A percentile compares a stretch with the other conserved stretches of the same genome.
Evolutionary conservation across 2,888 invertebrate genomes (phyloP).

Genomic region (Helleia helle): DNA sequence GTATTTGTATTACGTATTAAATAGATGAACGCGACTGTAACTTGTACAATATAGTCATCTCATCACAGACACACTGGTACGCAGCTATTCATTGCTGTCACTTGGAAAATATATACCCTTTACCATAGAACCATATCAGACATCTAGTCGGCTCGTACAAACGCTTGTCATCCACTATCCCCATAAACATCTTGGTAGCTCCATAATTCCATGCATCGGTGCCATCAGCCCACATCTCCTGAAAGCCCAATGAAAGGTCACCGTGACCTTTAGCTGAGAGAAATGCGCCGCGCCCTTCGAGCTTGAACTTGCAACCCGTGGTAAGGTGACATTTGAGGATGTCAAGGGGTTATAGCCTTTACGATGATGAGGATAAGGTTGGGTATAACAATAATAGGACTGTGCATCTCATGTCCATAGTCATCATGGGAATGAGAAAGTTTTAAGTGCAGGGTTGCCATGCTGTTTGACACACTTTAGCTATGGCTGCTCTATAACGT

Average conservation of each 20-base stretch:
- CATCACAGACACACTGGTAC: too few relatives aligned
- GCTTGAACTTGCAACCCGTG: constrained; percentile 40
- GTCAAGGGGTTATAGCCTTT: background rate
- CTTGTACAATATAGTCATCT: too few relatives aligned
- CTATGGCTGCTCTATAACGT: too few relatives aligned
- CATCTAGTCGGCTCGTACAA: too few relatives aligned
- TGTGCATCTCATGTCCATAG: constrained; percentile 1
- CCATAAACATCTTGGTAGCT: too few relatives aligned
- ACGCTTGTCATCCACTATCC: too few relatives aligned
- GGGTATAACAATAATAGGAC: background rate
- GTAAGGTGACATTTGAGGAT: background rate
- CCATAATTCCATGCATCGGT: background rate
- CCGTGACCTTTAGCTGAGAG: constrained; percentile 25
- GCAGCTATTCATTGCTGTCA: too few relatives aligned
- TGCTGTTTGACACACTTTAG: background rate
- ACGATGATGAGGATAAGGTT: background rate
- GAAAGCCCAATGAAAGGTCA: constrained; percentile 24
- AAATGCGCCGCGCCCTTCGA: constrained; percentile 41
- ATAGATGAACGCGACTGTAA: too few relatives aligned
- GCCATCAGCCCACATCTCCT: constrained; percentile 3
- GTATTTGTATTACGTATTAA: too few relatives aligned
- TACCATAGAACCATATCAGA: too few relatives aligned
- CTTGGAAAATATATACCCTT: too few relatives aligned
- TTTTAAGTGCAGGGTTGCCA: constrained; percentile 5
- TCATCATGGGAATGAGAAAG: constrained; percentile 8